These are phyloP conservation scores for Gorsachius goisagi DNA, from an alignment of 2,113 vertebrate genomes.

Conservation along the genomic window DNA sequence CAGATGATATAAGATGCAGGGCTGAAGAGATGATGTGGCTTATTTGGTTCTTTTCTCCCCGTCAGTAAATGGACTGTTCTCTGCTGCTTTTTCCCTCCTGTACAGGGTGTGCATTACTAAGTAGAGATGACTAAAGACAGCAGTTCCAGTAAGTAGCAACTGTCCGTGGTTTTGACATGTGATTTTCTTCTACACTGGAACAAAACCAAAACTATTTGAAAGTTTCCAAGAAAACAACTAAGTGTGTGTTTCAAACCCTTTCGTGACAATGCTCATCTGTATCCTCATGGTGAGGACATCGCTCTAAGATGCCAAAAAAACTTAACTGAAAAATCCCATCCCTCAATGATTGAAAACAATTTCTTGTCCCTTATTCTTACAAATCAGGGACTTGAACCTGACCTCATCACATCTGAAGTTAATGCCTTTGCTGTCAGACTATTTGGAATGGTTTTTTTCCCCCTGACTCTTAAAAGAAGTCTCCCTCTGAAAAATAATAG, in stretches of 20 bases:
- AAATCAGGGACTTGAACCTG: not conserved
- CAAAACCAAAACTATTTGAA: conserved; percentile 12
- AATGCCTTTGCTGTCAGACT: not conserved
- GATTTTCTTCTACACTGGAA: conserved; percentile 31
- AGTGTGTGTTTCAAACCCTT: conserved; percentile 8
- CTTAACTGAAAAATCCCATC: not conserved
- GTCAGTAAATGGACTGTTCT: not conserved
- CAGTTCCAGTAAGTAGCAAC: conserved; percentile 48
- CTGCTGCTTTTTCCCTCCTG: not conserved
- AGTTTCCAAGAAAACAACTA: conserved; percentile 42
- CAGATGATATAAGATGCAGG: not conserved
- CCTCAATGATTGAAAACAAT: not conserved
- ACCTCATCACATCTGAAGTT: not conserved
- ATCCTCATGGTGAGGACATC: not conserved
- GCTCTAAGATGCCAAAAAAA: not conserved
- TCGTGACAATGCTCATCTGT: not conserved
- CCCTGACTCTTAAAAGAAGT: not conserved
- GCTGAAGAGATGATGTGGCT: not conserved
- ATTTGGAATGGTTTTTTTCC: not conserved
- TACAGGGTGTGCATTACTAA: not conserved
- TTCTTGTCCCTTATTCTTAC: not conserved
- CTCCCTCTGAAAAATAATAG: not conserved
- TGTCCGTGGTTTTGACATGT: conserved; percentile 28
- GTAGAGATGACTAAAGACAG: not conserved
- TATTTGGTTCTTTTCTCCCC: not conserved